These are phyloP conservation scores for Catagonus wagneri DNA, from an alignment of 2,113 vertebrate genomes.

Conservation along the genomic window DNA sequence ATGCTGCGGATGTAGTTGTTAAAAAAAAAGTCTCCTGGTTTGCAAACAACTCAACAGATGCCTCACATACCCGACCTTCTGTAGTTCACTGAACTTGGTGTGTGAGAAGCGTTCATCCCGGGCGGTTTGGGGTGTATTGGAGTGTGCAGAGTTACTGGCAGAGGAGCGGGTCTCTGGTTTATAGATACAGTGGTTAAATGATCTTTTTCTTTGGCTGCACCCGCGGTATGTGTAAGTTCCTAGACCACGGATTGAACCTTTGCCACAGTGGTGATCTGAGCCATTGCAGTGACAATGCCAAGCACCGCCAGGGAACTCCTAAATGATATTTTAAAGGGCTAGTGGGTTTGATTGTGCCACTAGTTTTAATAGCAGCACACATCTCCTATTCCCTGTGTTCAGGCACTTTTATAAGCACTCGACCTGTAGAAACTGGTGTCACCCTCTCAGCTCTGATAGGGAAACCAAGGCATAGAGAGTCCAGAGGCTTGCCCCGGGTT, in stretches of 20 bases:
- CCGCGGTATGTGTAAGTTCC: too few species aligned
- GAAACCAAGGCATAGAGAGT: neutral
- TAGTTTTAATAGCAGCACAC: neutral
- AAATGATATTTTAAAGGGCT: neutral
- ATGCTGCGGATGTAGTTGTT: neutral
- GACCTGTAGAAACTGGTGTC: too few species aligned
- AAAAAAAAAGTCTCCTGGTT: neutral
- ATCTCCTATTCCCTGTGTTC: too few species aligned
- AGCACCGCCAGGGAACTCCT: too few species aligned
- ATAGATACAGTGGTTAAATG: neutral
- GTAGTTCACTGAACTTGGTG: neutral
- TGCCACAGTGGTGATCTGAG: too few species aligned
- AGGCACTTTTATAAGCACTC: neutral
- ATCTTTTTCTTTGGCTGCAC: neutral
- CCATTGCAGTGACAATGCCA: too few species aligned
- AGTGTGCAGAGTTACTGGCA: neutral
- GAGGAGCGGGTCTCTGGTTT: neutral
- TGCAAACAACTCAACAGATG: neutral
- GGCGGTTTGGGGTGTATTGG: accelerated
- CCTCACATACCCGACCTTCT: neutral
- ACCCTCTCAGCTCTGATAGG: neutral
- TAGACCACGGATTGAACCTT: too few species aligned
- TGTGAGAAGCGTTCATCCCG: neutral
- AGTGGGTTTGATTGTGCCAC: neutral
- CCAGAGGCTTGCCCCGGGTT: neutral